phyloP scores from a whole-genome alignment of 2,113 vertebrate species.

The Pygoscelis antarcticus region DNA sequence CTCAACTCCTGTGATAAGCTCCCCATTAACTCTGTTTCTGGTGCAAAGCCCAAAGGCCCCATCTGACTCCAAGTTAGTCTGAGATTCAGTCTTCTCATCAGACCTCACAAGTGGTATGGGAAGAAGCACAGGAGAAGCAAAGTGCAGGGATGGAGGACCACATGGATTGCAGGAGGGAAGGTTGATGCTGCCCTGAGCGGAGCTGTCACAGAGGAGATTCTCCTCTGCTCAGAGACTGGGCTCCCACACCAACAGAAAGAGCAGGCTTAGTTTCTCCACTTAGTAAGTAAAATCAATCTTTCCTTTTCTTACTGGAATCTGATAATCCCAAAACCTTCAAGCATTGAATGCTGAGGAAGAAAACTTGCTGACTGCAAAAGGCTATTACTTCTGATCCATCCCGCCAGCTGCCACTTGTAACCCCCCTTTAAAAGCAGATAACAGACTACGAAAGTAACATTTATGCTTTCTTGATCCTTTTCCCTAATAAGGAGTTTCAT shows the following conservation, averaged over 20 bases:
- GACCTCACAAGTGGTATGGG: neutral
- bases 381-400: neutral
- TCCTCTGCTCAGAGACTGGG: neutral
- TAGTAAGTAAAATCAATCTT: neutral
- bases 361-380: neutral
- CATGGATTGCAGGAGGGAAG: neutral
- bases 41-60: neutral
- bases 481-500: neutral
- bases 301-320: neutral
- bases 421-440: neutral
- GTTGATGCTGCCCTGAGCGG: neutral
- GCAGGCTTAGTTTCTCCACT: neutral
- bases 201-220: neutral
- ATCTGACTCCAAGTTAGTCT: neutral
- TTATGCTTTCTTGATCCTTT: neutral
- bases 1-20: neutral
- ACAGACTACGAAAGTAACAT: neutral
- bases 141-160: neutral
- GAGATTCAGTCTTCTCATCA: neutral
- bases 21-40: neutral
- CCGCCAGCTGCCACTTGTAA: neutral
- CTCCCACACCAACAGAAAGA: neutral
- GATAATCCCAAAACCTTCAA: neutral
- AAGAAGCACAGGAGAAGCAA: neutral
- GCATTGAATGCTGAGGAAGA: neutral